phyloP scores from a whole-genome alignment of 2,888 invertebrate genomes.

The Meteorus cinctellus region DNA sequence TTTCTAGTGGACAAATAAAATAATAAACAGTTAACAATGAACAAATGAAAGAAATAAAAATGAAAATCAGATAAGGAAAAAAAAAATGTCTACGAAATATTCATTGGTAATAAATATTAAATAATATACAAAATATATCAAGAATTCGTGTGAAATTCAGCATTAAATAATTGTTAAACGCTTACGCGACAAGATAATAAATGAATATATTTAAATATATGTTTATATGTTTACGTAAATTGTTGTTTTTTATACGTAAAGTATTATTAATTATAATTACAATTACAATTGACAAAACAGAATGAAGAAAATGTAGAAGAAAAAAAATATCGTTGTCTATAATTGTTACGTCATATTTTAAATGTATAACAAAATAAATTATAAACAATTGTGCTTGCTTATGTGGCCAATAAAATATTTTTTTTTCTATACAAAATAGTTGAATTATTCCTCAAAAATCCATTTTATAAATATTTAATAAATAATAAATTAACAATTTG shows the following conservation, averaged over 20 bases:
- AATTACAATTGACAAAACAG: too few species aligned
- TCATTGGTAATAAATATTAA: too few species aligned
- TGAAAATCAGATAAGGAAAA: too few species aligned
- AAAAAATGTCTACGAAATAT: too few species aligned
- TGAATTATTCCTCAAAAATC: too few species aligned
- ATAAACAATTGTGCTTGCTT: not conserved
- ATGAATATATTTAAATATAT: not conserved
- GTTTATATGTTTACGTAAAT: not conserved
- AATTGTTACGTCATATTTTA: not conserved
- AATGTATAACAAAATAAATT: not conserved
- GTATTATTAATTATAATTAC: not conserved
- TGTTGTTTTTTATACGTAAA: slow-evolving; percentile 2
- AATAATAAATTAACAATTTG: too few species aligned
- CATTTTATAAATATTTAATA: too few species aligned
- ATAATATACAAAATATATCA: not conserved
- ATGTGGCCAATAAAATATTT: slow-evolving; percentile 3
- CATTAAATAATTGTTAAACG: not conserved
- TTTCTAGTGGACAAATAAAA: not conserved
- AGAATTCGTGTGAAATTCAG: not conserved
- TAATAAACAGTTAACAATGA: too few species aligned
- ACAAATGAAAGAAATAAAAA: too few species aligned
- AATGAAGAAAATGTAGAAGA: not conserved
- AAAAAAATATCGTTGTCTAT: not conserved
- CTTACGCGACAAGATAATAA: not conserved
- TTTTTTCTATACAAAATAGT: too few species aligned